Percentiles rank a stretch among this genome's conserved stretches.
Conservation (phyloP, 2,113 vertebrate genomes). For the Catharus fuscescens region DNA sequence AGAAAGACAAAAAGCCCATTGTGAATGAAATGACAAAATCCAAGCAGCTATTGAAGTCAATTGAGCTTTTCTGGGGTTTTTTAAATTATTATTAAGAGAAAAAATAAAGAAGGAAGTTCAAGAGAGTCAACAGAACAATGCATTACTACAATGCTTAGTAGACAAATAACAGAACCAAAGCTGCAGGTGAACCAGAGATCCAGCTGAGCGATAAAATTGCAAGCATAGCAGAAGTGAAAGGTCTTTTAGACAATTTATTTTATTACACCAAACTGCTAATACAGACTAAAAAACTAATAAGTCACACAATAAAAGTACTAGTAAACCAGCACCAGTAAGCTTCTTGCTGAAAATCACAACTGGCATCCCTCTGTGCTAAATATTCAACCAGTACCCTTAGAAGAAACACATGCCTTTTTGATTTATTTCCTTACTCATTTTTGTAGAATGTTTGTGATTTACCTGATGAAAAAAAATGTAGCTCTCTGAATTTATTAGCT, state of each 20-base stretch:
- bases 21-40: conserved; percentile 8
- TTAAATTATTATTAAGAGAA: background rate
- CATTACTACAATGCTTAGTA: background rate
- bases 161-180: conserved; percentile 16
- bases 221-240: background rate
- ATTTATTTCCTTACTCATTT: background rate
- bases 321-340: background rate
- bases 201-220: background rate
- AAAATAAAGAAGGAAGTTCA: conserved; percentile 35
- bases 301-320: background rate
- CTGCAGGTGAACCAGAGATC: conserved; percentile 24
- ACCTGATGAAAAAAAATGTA: background rate
- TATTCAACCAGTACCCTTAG: background rate
- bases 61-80: background rate
- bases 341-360: background rate
- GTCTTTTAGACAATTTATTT: background rate
- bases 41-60: background rate
- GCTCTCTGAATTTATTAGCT: background rate
- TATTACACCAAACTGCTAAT: background rate
- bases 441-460: background rate
- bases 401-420: background rate
- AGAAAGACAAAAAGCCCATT: conserved; percentile 11
- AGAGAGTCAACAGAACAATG: conserved; percentile 43
- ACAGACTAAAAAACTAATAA: background rate
- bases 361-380: background rate